phyloP scores from a whole-genome alignment of 2,888 invertebrate species.

The Chrysolina haemoptera region DNA sequence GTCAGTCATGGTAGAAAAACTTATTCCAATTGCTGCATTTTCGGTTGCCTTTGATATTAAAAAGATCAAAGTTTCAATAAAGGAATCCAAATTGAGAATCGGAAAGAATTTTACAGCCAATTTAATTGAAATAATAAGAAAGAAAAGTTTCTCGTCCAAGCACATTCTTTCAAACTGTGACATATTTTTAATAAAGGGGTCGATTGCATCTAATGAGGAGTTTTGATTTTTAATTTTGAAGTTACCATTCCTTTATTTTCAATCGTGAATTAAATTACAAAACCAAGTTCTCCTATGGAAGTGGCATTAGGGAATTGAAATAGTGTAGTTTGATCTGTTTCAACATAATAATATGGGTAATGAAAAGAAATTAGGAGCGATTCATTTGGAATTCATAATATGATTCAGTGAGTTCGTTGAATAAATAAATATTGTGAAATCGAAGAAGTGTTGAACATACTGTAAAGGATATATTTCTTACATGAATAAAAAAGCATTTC shows the following conservation, averaged over 20 bases:
- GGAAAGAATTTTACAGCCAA: conserved; percentile 56
- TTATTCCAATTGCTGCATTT: background rate
- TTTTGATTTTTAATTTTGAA: conserved; percentile 35
- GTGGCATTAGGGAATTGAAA: background rate
- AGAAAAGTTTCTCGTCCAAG: conserved; percentile 56
- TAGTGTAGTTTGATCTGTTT: background rate
- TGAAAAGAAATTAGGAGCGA: no score
- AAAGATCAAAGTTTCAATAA: conserved; percentile 29
- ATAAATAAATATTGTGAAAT: no score
- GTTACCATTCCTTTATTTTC: conserved; percentile 11
- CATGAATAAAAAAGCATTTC: no score
- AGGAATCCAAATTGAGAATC: conserved; percentile 51
- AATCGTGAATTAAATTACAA: conserved; percentile 2
- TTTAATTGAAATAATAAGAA: conserved; percentile 57
- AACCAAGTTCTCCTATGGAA: background rate
- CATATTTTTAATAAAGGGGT: conserved; percentile 60
- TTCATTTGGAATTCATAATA: no score
- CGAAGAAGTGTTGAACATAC: no score
- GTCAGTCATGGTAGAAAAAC: background rate
- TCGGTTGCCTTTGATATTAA: conserved; percentile 3
- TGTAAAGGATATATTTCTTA: no score
- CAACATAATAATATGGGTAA: no score
- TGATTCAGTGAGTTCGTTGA: no score
- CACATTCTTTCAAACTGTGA: conserved; percentile 58
- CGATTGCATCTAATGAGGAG: conserved; percentile 46